Conservation (phyloP, 2,797 vertebrate genomes). For the Xiphorhynchus erythropygius region DNA sequence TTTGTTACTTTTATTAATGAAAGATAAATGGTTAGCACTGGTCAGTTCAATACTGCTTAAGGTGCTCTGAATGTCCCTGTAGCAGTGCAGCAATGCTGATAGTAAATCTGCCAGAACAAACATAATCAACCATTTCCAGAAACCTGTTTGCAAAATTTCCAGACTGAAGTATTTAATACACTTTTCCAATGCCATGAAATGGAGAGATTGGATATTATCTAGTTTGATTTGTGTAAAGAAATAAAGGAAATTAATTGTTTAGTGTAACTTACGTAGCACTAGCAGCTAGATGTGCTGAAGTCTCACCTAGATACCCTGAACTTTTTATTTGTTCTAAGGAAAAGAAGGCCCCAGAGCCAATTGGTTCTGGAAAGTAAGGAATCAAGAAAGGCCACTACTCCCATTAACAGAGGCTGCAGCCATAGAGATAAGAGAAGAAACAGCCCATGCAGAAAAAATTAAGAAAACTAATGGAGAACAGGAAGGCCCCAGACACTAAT, state of each 20-base stretch:
- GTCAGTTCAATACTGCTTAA: neutral
- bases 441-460: neutral
- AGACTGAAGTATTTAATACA: neutral
- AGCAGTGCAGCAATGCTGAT: neutral
- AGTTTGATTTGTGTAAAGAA: neutral
- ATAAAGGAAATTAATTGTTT: neutral
- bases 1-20: neutral
- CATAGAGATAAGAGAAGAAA: neutral
- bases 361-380: neutral
- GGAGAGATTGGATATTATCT: neutral
- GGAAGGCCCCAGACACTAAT: neutral
- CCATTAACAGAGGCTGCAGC: neutral
- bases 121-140: neutral
- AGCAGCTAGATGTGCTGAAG: neutral
- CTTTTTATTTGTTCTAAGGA: neutral
- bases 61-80: neutral
- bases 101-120: neutral
- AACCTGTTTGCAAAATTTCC: neutral
- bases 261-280: neutral
- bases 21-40: neutral
- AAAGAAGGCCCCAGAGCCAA: neutral
- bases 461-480: neutral
- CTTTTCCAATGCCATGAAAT: neutral
- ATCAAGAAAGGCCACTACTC: neutral
- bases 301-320: neutral